Conservation (phyloP, 2,888 invertebrate species). For the Deilephila porcellus region DNA sequence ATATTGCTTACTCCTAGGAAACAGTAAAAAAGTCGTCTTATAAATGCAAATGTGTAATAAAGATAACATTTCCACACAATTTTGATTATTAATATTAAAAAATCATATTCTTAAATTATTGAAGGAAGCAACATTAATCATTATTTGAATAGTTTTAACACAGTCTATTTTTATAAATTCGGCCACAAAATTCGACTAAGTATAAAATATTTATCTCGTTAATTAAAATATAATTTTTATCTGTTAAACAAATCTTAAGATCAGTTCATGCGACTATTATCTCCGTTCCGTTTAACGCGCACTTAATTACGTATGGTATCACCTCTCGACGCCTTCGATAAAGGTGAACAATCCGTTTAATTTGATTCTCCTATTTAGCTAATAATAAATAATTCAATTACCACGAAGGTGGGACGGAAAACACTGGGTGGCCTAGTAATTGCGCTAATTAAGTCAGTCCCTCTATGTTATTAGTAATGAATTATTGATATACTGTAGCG, state of each 20-base stretch:
- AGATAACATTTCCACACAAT: too few relatives aligned
- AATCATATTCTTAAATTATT: neutral
- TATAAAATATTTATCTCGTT: constrained; percentile 2
- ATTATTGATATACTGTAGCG: constrained; percentile 75
- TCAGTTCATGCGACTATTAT: constrained; percentile 67
- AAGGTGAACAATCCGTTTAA: constrained; percentile 59
- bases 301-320: constrained; percentile 67
- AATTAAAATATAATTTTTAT: constrained; percentile 45
- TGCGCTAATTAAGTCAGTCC: constrained; percentile 81
- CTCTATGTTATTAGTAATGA: constrained; percentile 77
- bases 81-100: neutral
- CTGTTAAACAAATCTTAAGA: constrained; percentile 44
- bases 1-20: too few relatives aligned
- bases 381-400: constrained; percentile 78
- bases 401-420: constrained; percentile 56
- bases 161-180: neutral
- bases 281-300: constrained; percentile 63
- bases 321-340: constrained; percentile 59
- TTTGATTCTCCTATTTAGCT: constrained; percentile 58
- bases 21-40: too few relatives aligned
- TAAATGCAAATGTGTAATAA: too few relatives aligned
- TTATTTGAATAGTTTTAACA: neutral
- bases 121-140: neutral
- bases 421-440: constrained; percentile 79
- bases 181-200: neutral